These are phyloP conservation scores for Philopotamus ludificatus DNA, from an alignment of 1,140 invertebrate species.

Conservation along the genomic window DNA sequence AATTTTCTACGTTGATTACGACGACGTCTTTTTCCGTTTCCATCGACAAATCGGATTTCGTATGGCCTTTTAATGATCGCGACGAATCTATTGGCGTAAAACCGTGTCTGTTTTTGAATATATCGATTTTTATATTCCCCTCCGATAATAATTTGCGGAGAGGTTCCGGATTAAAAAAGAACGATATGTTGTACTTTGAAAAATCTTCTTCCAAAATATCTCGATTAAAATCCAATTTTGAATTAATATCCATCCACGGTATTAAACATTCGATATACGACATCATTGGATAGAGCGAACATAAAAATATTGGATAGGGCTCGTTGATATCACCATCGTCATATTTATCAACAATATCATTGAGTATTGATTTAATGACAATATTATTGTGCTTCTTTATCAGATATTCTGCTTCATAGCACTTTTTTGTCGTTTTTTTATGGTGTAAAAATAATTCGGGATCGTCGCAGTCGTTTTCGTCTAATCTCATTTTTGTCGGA, in stretches of 20 bases:
- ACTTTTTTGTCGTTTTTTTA: constrained; percentile 30
- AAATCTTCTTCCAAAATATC: constrained; percentile 37
- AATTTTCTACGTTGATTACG: constrained; percentile 18
- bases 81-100: not conserved
- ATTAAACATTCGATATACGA: constrained; percentile 23
- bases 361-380: constrained; percentile 31
- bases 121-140: not conserved
- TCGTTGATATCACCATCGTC: constrained; percentile 20
- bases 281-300: constrained; percentile 27
- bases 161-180: not conserved
- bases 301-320: constrained; percentile 31
- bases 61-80: not conserved
- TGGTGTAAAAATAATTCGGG: constrained; percentile 36
- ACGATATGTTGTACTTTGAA: constrained; percentile 28
- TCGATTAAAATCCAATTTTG: constrained; percentile 17
- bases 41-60: not conserved
- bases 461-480: constrained; percentile 39
- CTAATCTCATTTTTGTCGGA: constrained; percentile 52
- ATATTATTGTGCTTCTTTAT: constrained; percentile 21
- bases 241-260: constrained; percentile 24
- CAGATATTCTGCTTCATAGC: not conserved
- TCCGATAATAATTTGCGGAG: not conserved
- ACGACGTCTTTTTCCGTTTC: constrained; percentile 2
- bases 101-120: not conserved
- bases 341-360: constrained; percentile 22